Percentiles rank a stretch among this genome's conserved stretches.
These are phyloP conservation scores for Isichthys henryi DNA, from an alignment of 2,113 vertebrate species.

Conservation along the genomic window DNA sequence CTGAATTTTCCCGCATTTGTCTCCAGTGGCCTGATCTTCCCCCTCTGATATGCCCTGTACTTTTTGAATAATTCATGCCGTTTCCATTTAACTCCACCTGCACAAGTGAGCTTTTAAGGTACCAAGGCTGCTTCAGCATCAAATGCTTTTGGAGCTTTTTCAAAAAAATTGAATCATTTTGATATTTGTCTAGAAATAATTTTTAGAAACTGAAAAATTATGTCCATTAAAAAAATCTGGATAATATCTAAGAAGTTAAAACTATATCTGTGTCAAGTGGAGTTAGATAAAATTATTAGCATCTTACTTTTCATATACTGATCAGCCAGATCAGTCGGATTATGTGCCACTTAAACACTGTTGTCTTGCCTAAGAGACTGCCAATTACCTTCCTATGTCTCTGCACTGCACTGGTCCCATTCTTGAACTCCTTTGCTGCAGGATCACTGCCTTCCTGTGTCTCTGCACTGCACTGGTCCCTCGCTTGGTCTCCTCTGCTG, in stretches of 20 bases:
- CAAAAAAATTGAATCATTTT: neutral
- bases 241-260: neutral
- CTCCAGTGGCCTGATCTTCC: neutral
- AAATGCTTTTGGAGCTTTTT: neutral
- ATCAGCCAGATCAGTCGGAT: neutral
- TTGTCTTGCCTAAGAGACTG: neutral
- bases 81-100: slow-evolving; percentile 12
- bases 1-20: neutral
- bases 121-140: neutral
- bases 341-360: neutral
- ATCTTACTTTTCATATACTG: neutral
- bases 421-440: no score
- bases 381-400: neutral
- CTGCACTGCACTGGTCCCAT: neutral
- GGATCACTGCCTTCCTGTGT: neutral
- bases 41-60: slow-evolving; percentile 10
- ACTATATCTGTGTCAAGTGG: neutral
- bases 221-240: neutral
- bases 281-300: neutral
- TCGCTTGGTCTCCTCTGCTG: neutral
- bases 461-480: neutral
- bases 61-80: slow-evolving; percentile 23
- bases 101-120: neutral
- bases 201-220: neutral
- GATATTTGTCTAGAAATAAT: neutral